Evolutionary conservation across 2,113 vertebrate species (phyloP), one percentile per base, ranked within the genome.

Genomic region (Eonycteris spelaea): DNA sequence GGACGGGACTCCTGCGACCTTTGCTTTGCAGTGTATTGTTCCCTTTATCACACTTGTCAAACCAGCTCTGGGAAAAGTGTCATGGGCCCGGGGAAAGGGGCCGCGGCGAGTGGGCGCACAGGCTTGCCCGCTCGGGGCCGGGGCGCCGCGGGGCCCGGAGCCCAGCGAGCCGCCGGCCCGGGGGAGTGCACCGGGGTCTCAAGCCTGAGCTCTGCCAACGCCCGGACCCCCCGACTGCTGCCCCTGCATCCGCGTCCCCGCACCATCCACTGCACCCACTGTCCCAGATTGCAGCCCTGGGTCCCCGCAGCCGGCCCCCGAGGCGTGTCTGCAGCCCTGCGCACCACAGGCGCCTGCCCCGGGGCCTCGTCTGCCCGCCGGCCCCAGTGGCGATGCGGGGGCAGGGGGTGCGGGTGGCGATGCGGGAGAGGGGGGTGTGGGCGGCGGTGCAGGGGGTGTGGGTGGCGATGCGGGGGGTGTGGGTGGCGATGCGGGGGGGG

Each of bases 181-280:
- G 55, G 28, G 15, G n/a, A 7, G 40, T 14, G 40, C 55, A 9
- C 30, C 55, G 1, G 48, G 84, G n/a, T 18, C 55, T 24, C 5
- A 1, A 6, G 0, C 24, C 2, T 4, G 8, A n/a, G 1, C 18
- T 40, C 12, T 22, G 82, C 63, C 63, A 18, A 24, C 53, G 3
- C 10, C 67, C 19, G 13, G 85, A 10, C 13, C 28, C 4, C 6
- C 16, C 0, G 1, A n/a, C 30, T 19, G 12, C 33, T n/a, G n/a
- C 40, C 21, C 12, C 2, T 1, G 33, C 0, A 3, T 33, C 35
- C 30, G 5, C 55, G 7, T 12, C 14, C 12, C 19, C 0, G 5
- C 26, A 0, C 10, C 1, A 11, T 13, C n/a, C n/a, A n/a, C n/a
- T n/a, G n/a, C n/a, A n/a, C n/a, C 14, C 12, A 7, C 45, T 18